A percentile compares a stretch with the other conserved stretches of the same genome.
Conservation (phyloP, 2,113 vertebrate species). For the Brachypodius melanocephalos region DNA sequence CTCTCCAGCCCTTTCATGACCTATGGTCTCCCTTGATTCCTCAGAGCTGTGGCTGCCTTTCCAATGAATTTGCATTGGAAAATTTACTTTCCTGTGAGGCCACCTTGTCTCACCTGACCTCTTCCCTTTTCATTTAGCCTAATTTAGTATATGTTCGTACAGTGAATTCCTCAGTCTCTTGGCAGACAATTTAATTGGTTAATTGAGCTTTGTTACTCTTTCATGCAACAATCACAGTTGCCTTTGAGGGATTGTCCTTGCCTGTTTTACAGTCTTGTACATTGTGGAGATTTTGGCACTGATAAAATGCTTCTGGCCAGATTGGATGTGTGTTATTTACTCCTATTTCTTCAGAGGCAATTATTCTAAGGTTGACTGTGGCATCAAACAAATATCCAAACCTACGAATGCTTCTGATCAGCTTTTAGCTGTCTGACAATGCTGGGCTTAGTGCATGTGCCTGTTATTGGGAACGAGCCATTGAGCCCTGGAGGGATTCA, state of each 20-base stretch:
- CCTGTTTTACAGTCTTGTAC: neutral
- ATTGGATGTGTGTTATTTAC: neutral
- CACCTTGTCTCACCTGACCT: neutral
- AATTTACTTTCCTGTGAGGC: neutral
- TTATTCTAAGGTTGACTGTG: constrained; percentile 13
- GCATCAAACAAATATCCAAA: neutral
- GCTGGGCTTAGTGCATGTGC: neutral
- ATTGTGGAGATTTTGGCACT: constrained; percentile 23
- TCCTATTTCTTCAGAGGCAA: neutral
- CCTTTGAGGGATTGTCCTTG: constrained; percentile 8
- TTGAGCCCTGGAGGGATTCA: neutral
- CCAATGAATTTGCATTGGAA: too few species aligned
- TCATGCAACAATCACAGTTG: neutral
- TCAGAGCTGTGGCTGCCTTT: neutral
- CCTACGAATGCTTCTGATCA: neutral
- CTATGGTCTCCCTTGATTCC: neutral
- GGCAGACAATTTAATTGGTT: constrained; percentile 15
- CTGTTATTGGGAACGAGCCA: neutral
- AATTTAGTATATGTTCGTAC: neutral
- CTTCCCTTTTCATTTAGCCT: neutral
- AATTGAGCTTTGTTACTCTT: constrained; percentile 18
- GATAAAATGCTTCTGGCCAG: constrained; percentile 4
- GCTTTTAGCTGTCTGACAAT: neutral
- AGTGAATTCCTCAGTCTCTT: neutral
- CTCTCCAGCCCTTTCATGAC: neutral